Conservation (phyloP, 1,140 invertebrate genomes). For the Drosophila obscura region DNA sequence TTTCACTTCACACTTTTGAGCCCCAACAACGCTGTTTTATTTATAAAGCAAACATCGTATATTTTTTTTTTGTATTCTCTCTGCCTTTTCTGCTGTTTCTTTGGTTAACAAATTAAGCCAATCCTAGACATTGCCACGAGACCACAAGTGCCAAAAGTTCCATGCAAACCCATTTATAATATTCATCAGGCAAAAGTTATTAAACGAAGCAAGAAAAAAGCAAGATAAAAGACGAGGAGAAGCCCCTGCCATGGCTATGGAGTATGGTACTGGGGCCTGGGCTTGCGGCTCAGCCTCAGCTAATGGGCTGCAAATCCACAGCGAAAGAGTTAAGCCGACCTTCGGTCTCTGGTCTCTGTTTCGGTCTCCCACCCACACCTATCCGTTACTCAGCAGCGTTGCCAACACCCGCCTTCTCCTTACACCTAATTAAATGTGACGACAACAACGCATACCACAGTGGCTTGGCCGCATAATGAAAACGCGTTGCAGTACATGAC, state of each 20-base stretch:
- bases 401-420: slow-evolving; percentile 13
- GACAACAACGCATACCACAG: slow-evolving; percentile 27
- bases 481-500: slow-evolving; percentile 28
- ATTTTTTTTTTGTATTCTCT: neutral
- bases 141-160: slow-evolving; percentile 75
- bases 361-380: neutral
- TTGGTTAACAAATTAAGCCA: slow-evolving; percentile 49
- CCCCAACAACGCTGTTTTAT: neutral
- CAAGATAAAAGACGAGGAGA: slow-evolving; percentile 6
- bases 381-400: too few relatives aligned
- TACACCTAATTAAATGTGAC: slow-evolving; percentile 73
- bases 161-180: slow-evolving; percentile 67
- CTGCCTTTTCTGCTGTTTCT: slow-evolving; percentile 2
- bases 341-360: slow-evolving; percentile 1
- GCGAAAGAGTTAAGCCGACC: slow-evolving; percentile 58
- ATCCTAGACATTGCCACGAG: slow-evolving; percentile 29
- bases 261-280: neutral
- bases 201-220: slow-evolving; percentile 16
- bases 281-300: neutral
- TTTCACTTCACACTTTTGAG: slow-evolving; percentile 17
- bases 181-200: slow-evolving; percentile 47
- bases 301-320: slow-evolving; percentile 50
- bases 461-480: slow-evolving; percentile 38
- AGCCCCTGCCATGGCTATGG: slow-evolving; percentile 20
- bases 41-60: slow-evolving; percentile 16